These are phyloP conservation scores for Zoanthus gigantus DNA, from an alignment of 92 coral and sea anemone genomes.

Conservation along the genomic window DNA sequence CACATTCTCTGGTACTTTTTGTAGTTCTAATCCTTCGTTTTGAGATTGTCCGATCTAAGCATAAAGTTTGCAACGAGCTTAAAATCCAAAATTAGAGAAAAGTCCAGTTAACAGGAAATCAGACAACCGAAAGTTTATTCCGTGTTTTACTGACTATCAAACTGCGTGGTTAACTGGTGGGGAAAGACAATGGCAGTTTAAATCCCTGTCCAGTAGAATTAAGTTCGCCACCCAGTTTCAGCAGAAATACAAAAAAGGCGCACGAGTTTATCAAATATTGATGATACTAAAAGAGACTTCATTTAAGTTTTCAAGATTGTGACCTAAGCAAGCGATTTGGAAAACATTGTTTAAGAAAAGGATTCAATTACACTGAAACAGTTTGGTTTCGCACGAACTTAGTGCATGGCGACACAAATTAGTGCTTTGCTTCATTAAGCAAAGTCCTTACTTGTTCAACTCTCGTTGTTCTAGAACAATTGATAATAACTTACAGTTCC, in stretches of 20 bases:
- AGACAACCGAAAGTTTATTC: not conserved
- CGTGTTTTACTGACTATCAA: not conserved
- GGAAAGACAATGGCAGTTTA: conserved; percentile 13
- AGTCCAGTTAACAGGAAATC: not conserved
- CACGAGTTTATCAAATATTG: not conserved
- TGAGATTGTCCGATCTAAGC: not conserved
- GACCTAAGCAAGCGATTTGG: not conserved
- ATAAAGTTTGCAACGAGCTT: not conserved
- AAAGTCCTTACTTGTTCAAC: not conserved
- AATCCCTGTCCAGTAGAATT: not conserved
- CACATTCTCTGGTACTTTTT: not conserved
- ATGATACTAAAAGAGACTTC: not conserved
- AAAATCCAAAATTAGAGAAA: not conserved
- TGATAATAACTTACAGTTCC: not conserved
- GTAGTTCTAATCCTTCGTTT: not conserved
- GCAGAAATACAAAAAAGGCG: not conserved
- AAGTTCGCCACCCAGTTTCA: not conserved
- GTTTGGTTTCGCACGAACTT: conserved; percentile 1
- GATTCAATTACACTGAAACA: not conserved
- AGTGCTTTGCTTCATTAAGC: not conserved
- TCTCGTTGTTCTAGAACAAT: not conserved
- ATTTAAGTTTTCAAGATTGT: not conserved
- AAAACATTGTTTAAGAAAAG: not conserved
- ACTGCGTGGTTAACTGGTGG: conserved; percentile 16
- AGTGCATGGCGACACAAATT: not conserved